Percentiles rank a stretch among this genome's conserved stretches.
These are phyloP conservation scores for Centropyge bicolor DNA, from an alignment of 2,797 vertebrate genomes.

Conservation along the genomic window DNA sequence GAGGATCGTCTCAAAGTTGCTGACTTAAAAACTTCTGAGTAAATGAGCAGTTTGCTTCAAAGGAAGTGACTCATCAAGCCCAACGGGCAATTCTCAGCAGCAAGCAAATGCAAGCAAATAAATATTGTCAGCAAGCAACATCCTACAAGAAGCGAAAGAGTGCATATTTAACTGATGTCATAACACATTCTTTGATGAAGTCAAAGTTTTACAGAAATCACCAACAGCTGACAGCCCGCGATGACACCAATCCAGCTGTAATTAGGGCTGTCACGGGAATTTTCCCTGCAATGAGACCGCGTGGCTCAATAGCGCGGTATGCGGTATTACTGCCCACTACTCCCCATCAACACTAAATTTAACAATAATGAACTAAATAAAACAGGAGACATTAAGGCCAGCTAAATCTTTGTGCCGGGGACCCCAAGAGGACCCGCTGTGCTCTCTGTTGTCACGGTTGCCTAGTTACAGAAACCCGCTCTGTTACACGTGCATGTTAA, in stretches of 20 bases:
- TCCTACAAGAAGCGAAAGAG: not conserved
- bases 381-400: too few species aligned
- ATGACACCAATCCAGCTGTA: not conserved
- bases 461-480: too few species aligned
- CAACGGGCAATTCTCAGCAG: not conserved
- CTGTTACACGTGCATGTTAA: too few species aligned
- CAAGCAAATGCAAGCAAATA: conserved; percentile 5
- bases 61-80: conserved; percentile 30
- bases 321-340: too few species aligned
- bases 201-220: not conserved
- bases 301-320: too few species aligned
- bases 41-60: not conserved
- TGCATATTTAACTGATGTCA: not conserved
- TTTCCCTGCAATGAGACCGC: too few species aligned
- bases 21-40: conserved; percentile 2
- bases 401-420: too few species aligned
- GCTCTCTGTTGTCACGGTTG: too few species aligned
- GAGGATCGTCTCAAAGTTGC: not conserved
- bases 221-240: not conserved
- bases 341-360: too few species aligned
- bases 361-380: too few species aligned
- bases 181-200: not conserved
- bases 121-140: not conserved
- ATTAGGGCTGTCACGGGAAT: too few species aligned
- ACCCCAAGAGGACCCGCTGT: too few species aligned